Evolutionary conservation across 92 coral and sea anemone species (phyloP), one percentile per base, ranked within the genome.

Genomic region (Pocillopora meandrina): DNA sequence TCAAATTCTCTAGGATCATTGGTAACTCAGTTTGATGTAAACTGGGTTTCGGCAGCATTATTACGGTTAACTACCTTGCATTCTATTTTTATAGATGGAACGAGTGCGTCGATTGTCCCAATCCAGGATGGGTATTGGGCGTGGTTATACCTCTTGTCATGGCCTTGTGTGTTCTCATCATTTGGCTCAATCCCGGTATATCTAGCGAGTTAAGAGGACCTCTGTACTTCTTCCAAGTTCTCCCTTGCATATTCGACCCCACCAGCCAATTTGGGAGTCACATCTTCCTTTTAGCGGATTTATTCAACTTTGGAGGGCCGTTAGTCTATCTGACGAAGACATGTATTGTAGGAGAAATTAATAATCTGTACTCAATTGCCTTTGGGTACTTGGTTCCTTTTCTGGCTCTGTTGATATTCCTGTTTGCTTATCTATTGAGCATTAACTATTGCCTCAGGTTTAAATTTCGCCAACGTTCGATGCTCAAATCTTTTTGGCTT

Each of bases 201-300:
- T 92, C 95, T 56, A 91, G 88, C 72, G 98, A 92, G 47, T 92
- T 97, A 6, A 94, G 99, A 9, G 99, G 99, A 1, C 99, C 99
- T 16, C 82, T 97, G 63, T 97, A 92, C 86, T 95, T 94, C 77
- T 97, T 97, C 74, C 99, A 97, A 88, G 92, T 95, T 64, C 91
- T 97, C 63, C 98, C 99, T 10, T 93, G 80, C 58, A 84, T 97
- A 26, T 89, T 95, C 63, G 82, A 81, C 20, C 97, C 96, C 11
- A 72, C 76, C 23, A 90, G 85, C 31, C 82, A 82, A 13, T 87
- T 90, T 31, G 95, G 90, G n/a, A 67, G 79, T 1, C 83, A 91
- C 13, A 91, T 90, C n/a, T 33, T 77, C 58, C 69, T 91, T 60
- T 47, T 88, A 56, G 85, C 94, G 7, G 90, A 95, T 66, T 20